phyloP scores from a whole-genome alignment of 1,140 invertebrate species.

The Drosophila pandora region DNA sequence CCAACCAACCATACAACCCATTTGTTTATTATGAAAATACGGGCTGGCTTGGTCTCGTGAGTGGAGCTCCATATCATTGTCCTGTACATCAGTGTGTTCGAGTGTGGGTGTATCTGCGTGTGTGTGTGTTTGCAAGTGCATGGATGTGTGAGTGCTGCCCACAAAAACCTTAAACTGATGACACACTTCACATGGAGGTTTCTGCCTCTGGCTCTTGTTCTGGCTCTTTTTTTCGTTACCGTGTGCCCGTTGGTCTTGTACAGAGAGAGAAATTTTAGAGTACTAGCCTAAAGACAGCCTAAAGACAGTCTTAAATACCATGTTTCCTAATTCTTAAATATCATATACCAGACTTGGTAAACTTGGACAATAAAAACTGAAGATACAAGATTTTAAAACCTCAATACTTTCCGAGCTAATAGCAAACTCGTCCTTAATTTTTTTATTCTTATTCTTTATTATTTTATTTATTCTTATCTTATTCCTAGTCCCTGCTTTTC shows the following conservation, averaged over 20 bases:
- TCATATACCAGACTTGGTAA: too few relatives aligned
- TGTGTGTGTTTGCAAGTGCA: conserved; percentile 9
- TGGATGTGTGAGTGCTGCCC: conserved; percentile 44
- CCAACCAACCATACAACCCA: conserved; percentile 76
- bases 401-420: too few relatives aligned
- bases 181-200: conserved; percentile 79
- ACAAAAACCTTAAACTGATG: conserved; percentile 82
- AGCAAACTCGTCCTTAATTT: too few relatives aligned
- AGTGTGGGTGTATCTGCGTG: neutral
- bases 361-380: too few relatives aligned
- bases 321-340: too few relatives aligned
- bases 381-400: too few relatives aligned
- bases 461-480: too few relatives aligned
- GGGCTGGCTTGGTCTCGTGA: conserved; percentile 30
- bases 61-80: conserved; percentile 18
- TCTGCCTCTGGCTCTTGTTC: conserved; percentile 62
- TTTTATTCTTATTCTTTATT: too few relatives aligned
- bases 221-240: conserved; percentile 45
- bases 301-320: too few relatives aligned
- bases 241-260: conserved; percentile 19
- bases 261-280: neutral
- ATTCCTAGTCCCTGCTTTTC: neutral
- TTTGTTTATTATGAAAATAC: conserved; percentile 82
- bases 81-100: conserved; percentile 5
- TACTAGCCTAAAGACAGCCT: too few relatives aligned